Conservation (phyloP, 2,888 invertebrate species). For the Cacoxenus indagator region DNA sequence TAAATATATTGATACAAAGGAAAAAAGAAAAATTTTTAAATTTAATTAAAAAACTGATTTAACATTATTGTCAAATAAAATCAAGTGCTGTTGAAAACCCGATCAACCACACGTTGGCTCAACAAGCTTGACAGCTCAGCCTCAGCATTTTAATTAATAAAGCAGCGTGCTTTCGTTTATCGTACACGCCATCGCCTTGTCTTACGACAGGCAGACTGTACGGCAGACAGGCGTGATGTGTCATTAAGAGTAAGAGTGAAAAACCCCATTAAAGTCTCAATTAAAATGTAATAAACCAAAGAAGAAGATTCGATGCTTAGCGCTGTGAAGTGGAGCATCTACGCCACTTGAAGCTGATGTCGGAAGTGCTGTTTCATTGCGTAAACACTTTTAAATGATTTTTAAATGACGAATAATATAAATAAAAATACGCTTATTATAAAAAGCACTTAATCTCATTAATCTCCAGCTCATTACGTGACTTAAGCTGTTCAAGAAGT, state of each 20-base stretch:
- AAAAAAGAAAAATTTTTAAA: not conserved
- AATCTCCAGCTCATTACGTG: not conserved
- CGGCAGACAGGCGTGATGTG: not conserved
- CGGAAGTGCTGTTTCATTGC: not conserved
- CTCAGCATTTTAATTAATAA: no score
- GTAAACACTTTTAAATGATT: not conserved
- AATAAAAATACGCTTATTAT: not conserved
- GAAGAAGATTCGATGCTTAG: no score
- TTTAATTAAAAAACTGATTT: not conserved
- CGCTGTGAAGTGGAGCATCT: no score
- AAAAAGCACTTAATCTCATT: not conserved
- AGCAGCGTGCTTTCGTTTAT: not conserved
- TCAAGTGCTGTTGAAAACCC: not conserved
- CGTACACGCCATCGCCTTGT: not conserved
- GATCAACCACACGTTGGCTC: not conserved
- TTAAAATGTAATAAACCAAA: not conserved
- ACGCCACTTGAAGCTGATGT: not conserved
- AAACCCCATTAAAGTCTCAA: slow-evolving; percentile 11
- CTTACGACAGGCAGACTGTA: not conserved
- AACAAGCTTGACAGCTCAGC: no score
- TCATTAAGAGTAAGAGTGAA: slow-evolving; percentile 15
- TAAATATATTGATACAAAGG: not conserved
- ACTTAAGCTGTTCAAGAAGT: not conserved
- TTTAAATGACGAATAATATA: not conserved
- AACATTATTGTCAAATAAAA: not conserved